Evolutionary conservation across 1,140 invertebrate genomes (phyloP).

Genomic region (Helicorthomorpha holstii): DNA sequence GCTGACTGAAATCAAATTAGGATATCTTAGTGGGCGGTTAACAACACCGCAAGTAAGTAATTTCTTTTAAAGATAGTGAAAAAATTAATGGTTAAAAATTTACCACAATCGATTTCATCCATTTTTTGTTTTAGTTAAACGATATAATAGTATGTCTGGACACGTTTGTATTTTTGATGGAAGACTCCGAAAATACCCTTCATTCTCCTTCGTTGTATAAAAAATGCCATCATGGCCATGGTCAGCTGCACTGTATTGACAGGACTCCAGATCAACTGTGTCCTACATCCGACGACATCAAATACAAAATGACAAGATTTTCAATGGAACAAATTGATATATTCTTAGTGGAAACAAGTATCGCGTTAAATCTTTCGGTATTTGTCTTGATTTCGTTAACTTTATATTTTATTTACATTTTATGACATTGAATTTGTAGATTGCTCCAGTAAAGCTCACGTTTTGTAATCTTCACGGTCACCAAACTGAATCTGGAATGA

Average conservation of each 20-base stretch:
- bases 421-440: slow-evolving; percentile 24
- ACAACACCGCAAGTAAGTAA: slow-evolving; percentile 30
- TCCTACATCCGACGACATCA: slow-evolving; percentile 74
- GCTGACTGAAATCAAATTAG: slow-evolving; percentile 42
- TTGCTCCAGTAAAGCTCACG: slow-evolving; percentile 68
- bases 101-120: slow-evolving; percentile 8
- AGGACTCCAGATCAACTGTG: slow-evolving; percentile 44
- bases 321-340: slow-evolving; percentile 82
- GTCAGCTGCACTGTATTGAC: slow-evolving; percentile 53
- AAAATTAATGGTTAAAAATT: neutral
- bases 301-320: slow-evolving; percentile 82
- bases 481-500: slow-evolving; percentile 73
- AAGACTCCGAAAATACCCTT: slow-evolving; percentile 76
- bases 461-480: slow-evolving; percentile 88
- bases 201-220: slow-evolving; percentile 53
- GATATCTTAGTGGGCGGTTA: slow-evolving; percentile 35
- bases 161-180: slow-evolving; percentile 66
- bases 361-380: slow-evolving; percentile 71
- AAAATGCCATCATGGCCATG: slow-evolving; percentile 69
- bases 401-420: neutral
- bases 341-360: slow-evolving; percentile 73
- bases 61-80: neutral
- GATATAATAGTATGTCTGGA: slow-evolving; percentile 72
- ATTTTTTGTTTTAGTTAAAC: slow-evolving; percentile 37
- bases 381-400: slow-evolving; percentile 22